A percentile compares a stretch with the other conserved stretches of the same genome.
These are phyloP conservation scores for Glaucidium brasilianum DNA, from an alignment of 2,113 vertebrate species.

Conservation along the genomic window DNA sequence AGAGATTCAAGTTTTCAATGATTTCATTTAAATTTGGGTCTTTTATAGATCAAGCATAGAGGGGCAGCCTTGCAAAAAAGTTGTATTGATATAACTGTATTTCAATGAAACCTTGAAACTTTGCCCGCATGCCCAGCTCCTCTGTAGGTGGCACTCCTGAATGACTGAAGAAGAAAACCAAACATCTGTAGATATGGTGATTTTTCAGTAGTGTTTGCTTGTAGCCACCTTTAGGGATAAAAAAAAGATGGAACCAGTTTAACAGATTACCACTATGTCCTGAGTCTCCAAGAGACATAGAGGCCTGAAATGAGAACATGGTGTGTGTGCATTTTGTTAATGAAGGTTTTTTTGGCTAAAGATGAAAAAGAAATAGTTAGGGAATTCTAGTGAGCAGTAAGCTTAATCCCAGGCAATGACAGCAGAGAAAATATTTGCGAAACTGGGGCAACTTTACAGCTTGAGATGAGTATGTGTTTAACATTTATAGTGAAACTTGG, in stretches of 20 bases:
- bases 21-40: neutral
- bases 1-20: neutral
- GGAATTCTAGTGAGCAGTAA: neutral
- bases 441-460: neutral
- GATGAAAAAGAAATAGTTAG: neutral
- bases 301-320: neutral
- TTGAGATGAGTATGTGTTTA: neutral
- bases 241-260: neutral
- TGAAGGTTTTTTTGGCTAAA: neutral
- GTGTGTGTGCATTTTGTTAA: neutral
- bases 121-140: fast-evolving
- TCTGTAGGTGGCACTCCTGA: neutral
- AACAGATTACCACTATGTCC: neutral
- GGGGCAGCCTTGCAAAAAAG: neutral
- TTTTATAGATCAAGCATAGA: neutral
- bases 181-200: neutral
- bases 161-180: neutral
- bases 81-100: neutral
- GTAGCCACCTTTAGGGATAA: neutral
- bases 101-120: neutral
- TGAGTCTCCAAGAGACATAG: neutral
- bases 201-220: neutral
- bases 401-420: neutral
- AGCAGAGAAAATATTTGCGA: neutral
- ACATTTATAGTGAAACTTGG: neutral